phyloP scores from a whole-genome alignment of 2,797 vertebrate species.

The Glossophaga mutica region DNA sequence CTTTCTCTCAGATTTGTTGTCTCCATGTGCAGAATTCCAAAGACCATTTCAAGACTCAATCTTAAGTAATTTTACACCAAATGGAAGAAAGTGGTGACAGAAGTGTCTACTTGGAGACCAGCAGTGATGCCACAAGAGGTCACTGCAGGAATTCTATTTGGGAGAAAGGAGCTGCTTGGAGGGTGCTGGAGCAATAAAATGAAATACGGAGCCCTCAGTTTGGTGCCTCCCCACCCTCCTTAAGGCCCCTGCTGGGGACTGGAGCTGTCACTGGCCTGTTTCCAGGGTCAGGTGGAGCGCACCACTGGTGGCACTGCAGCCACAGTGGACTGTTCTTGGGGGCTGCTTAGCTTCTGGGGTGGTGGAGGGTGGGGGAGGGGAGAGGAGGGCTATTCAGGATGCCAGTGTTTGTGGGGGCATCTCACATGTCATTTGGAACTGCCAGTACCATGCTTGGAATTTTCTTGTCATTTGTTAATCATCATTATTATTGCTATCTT shows the following conservation, averaged over 20 bases:
- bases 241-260: not conserved
- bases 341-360: not conserved
- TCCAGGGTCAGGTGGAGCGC: not conserved
- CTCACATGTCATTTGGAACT: not conserved
- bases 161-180: not conserved
- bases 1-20: not conserved
- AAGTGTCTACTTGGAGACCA: not conserved
- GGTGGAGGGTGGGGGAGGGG: too few relatives aligned
- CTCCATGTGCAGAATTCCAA: not conserved
- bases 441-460: not conserved
- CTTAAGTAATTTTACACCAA: not conserved
- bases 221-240: not conserved
- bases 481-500: not conserved
- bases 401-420: not conserved
- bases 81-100: not conserved
- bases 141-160: not conserved
- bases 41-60: not conserved
- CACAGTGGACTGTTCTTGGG: not conserved
- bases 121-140: conserved; percentile 36
- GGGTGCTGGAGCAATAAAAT: fast-evolving
- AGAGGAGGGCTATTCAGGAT: not conserved
- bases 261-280: not conserved
- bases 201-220: not conserved
- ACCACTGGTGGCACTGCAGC: not conserved
- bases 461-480: not conserved